These are phyloP conservation scores for Drosophila littoralis DNA, from an alignment of 1,140 invertebrate species.

Conservation along the genomic window DNA sequence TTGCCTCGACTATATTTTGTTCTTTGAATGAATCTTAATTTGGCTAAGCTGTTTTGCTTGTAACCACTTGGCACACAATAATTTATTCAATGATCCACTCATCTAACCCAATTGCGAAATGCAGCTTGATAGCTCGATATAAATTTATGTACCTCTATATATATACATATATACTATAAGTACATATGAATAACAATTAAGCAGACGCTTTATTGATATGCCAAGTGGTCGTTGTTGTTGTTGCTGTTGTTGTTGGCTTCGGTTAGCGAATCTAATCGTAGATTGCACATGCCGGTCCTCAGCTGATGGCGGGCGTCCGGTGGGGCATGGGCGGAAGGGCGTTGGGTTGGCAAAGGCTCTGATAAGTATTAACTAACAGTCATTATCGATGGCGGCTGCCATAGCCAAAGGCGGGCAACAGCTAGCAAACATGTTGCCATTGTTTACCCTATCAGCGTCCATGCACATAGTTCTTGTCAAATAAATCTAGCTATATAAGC, in stretches of 20 bases:
- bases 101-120: neutral
- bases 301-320: too few species aligned
- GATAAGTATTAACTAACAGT: conserved; percentile 47
- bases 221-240: conserved; percentile 6
- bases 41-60: conserved; percentile 11
- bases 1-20: neutral
- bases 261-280: conserved; percentile 25
- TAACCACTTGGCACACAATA: conserved; percentile 7
- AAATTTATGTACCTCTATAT: conserved; percentile 1
- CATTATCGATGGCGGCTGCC: conserved; percentile 42
- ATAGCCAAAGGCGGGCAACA: conserved; percentile 29
- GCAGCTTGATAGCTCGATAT: neutral
- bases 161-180: neutral
- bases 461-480: conserved; percentile 25
- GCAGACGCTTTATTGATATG: conserved; percentile 31
- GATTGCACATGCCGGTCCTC: conserved; percentile 35
- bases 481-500: conserved; percentile 18
- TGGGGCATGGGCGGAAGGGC: neutral
- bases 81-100: conserved; percentile 21
- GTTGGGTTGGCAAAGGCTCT: neutral
- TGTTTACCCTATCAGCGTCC: conserved; percentile 34
- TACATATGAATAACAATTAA: conserved; percentile 10
- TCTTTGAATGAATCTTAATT: neutral
- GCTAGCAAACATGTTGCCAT: conserved; percentile 35
- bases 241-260: neutral